Evolutionary conservation across 1,140 invertebrate genomes (phyloP).

Genomic region (Euwallacea similis): DNA sequence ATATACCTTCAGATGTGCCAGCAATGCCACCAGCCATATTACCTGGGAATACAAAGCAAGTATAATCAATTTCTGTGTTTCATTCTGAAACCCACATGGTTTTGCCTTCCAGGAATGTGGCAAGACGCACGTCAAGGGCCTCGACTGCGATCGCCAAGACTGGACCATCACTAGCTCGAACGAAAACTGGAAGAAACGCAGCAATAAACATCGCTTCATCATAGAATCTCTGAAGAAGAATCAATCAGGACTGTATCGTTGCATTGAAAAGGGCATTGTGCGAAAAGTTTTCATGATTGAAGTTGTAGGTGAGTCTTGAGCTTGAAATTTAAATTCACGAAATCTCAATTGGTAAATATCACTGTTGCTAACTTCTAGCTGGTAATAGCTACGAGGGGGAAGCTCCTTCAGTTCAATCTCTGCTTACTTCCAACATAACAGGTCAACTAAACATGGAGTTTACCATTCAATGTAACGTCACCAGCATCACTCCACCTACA

Average conservation of each 20-base stretch:
- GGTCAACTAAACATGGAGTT: conserved; percentile 42
- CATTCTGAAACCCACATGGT: not conserved
- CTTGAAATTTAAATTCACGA: not conserved
- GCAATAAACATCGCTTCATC: conserved; percentile 21
- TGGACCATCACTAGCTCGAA: conserved; percentile 9
- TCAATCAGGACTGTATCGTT: conserved; percentile 43
- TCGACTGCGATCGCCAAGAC: conserved; percentile 27
- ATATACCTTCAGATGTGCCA: conserved; percentile 37
- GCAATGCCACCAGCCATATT: conserved; percentile 13
- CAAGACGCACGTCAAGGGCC: conserved; percentile 18
- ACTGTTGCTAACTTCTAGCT: conserved; percentile 23
- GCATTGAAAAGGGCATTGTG: conserved; percentile 38
- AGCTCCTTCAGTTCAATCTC: conserved; percentile 41
- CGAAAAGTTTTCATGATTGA: conserved; percentile 40
- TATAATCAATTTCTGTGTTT: not conserved
- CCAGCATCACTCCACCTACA: conserved; percentile 41
- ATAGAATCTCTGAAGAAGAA: conserved; percentile 34
- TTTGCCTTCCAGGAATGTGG: conserved; percentile 17
- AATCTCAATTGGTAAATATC: not conserved
- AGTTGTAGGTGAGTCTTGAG: conserved; percentile 40
- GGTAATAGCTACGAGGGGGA: conserved; percentile 34
- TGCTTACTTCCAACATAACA: conserved; percentile 43
- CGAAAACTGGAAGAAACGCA: conserved; percentile 23
- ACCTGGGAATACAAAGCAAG: conserved; percentile 43
- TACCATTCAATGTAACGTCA: conserved; percentile 49